Evolutionary conservation across 1,140 invertebrate genomes (phyloP).

Genomic region (Anastatus disparis): DNA sequence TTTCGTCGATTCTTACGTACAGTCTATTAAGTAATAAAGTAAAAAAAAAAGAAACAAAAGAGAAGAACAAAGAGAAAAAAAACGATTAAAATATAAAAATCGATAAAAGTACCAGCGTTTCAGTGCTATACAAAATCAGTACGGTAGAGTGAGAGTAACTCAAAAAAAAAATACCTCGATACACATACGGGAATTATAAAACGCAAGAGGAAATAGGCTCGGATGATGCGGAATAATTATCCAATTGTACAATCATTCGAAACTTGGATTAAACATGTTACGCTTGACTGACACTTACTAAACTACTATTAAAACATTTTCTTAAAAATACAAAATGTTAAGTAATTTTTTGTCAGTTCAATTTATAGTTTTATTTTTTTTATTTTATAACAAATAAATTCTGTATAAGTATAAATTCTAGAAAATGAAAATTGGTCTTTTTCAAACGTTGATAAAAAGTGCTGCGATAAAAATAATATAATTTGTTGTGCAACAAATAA

Average conservation of each 20-base stretch:
- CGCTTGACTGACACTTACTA: no score
- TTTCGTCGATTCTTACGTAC: conserved; percentile 25
- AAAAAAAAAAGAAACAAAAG: conserved; percentile 31
- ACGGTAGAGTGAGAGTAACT: neutral
- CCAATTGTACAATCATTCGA: neutral
- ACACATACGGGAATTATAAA: neutral
- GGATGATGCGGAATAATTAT: neutral
- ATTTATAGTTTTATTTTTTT: no score
- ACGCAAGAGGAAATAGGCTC: neutral
- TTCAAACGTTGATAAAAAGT: no score
- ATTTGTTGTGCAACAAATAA: no score
- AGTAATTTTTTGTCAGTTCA: no score
- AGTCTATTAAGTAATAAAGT: conserved; percentile 45
- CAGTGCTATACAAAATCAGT: conserved; percentile 28
- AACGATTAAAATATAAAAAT: conserved; percentile 21
- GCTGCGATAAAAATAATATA: no score
- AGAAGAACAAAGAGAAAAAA: neutral
- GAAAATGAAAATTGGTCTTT: no score
- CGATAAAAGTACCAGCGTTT: neutral
- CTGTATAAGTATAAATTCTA: no score
- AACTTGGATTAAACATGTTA: conserved; percentile 16
- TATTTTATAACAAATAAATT: no score
- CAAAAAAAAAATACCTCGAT: neutral
- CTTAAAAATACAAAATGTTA: no score
- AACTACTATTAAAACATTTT: no score